phyloP scores from a whole-genome alignment of 2,888 invertebrate genomes.

The Nineta flava region DNA sequence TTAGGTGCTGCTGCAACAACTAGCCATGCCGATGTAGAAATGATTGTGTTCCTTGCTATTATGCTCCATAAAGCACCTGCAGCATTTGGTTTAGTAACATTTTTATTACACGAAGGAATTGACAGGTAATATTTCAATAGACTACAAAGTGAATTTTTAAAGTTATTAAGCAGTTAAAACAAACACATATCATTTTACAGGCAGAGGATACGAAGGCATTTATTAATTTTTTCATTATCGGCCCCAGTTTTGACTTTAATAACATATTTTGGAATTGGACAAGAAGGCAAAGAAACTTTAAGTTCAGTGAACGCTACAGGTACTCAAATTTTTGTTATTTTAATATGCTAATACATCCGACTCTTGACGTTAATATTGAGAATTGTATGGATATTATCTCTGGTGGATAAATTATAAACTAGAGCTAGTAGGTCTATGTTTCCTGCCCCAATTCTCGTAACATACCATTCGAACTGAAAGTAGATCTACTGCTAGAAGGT shows the following conservation, averaged over 20 bases:
- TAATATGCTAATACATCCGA: no score
- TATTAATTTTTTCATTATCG: conserved; percentile 80
- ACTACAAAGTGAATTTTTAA: no score
- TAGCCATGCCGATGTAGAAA: conserved; percentile 88
- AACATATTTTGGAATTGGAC: conserved; percentile 86
- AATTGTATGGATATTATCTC: no score
- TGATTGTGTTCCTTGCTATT: conserved; percentile 95
- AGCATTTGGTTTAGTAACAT: conserved; percentile 96
- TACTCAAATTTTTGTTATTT: no score
- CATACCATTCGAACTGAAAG: no score
- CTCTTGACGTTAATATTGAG: no score
- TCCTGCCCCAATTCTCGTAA: no score
- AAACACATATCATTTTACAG: conserved; percentile 24
- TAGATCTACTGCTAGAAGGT: no score
- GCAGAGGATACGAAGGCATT: conserved; percentile 71
- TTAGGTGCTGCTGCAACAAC: conserved; percentile 97
- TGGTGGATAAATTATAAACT: no score
- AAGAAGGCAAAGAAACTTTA: conserved; percentile 82
- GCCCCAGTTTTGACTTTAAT: conserved; percentile 80
- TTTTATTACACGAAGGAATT: conserved; percentile 85
- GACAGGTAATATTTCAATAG: conserved; percentile 39
- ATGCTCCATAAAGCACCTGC: conserved; percentile 99
- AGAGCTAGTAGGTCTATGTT: no score
- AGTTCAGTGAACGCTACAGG: conserved; percentile 87
- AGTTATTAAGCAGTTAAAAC: not conserved